phyloP scores from a whole-genome alignment of 2,888 invertebrate genomes.

The Eristalis intricaria region DNA sequence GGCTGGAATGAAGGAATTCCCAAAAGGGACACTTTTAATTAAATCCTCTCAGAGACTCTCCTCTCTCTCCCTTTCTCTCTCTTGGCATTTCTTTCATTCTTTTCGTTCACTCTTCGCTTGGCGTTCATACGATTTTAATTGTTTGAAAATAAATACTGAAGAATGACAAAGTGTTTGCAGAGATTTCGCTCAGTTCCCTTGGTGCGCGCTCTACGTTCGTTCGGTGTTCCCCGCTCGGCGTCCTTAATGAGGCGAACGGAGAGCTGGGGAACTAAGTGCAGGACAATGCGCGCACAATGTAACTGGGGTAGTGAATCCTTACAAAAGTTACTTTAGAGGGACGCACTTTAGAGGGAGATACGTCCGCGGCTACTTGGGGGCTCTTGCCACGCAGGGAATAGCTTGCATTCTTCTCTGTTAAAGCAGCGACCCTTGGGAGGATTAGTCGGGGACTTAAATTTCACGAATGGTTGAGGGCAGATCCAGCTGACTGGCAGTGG shows the following conservation, averaged over 20 bases:
- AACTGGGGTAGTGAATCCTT: neutral
- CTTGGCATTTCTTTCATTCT: neutral
- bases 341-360: neutral
- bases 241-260: slow-evolving; percentile 25
- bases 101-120: slow-evolving; percentile 15
- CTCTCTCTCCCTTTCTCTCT: neutral
- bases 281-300: slow-evolving; percentile 26
- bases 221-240: neutral
- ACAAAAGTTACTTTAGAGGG: slow-evolving; percentile 10
- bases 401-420: neutral
- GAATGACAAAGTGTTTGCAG: slow-evolving; percentile 63
- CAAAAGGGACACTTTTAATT: slow-evolving; percentile 67
- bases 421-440: neutral
- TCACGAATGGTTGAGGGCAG: neutral
- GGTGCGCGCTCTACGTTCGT: neutral
- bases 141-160: slow-evolving; percentile 55
- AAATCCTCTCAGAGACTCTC: slow-evolving; percentile 19
- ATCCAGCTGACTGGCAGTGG: neutral
- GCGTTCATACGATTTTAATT: slow-evolving; percentile 63
- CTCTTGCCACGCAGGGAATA: neutral
- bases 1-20: slow-evolving; percentile 41
- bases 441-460: neutral
- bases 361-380: neutral
- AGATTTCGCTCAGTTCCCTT: slow-evolving; percentile 18
- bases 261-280: slow-evolving; percentile 7